These are phyloP conservation scores for Romanomermis culicivorax DNA, from an alignment of 2,888 invertebrate species.

Conservation along the genomic window DNA sequence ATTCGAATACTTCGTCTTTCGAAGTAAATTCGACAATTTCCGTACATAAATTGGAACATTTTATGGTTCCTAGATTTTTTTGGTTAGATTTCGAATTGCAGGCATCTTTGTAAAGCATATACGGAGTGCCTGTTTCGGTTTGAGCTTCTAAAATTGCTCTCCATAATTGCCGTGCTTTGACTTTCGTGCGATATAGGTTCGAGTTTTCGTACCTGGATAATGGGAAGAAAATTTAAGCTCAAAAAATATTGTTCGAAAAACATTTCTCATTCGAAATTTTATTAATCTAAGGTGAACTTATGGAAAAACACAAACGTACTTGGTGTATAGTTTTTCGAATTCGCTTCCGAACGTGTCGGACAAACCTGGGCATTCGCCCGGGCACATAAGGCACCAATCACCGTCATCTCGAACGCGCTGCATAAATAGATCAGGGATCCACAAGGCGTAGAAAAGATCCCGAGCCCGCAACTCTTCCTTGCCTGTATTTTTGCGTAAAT, in stretches of 20 bases:
- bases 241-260: no score
- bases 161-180: constrained; percentile 70
- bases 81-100: constrained; percentile 94
- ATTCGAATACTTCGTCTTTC: constrained; percentile 52
- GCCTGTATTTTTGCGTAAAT: constrained; percentile 78
- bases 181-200: constrained; percentile 28
- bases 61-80: constrained; percentile 89
- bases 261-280: no score
- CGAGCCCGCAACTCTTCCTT: constrained; percentile 80
- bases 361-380: constrained; percentile 70
- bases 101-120: constrained; percentile 54
- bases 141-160: constrained; percentile 67
- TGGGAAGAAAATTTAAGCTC: no score
- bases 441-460: constrained; percentile 83
- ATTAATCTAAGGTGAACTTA: no score
- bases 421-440: constrained; percentile 98
- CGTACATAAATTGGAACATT: constrained; percentile 89
- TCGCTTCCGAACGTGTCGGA: constrained; percentile 80
- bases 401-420: constrained; percentile 53
- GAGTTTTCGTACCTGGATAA: constrained; percentile 23
- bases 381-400: constrained; percentile 90
- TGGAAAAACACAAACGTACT: no score
- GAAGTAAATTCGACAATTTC: constrained; percentile 89
- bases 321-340: constrained; percentile 63
- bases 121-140: constrained; percentile 91